A percentile compares a stretch with the other conserved stretches of the same genome.
Evolutionary conservation across 2,888 invertebrate genomes (phyloP).

Genomic region (Mythimna albipuncta): DNA sequence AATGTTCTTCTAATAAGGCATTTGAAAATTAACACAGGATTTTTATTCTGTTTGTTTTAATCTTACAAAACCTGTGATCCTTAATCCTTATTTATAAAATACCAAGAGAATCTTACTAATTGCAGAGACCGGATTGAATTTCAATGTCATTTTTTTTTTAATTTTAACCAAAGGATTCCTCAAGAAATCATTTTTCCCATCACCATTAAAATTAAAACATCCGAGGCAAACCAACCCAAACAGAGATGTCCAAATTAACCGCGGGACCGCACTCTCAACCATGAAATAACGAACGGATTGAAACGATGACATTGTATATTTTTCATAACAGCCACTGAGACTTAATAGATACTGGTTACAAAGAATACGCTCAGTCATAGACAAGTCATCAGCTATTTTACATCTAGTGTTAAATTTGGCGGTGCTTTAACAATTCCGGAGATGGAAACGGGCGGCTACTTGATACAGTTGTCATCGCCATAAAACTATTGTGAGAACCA

Average conservation of each 20-base stretch:
- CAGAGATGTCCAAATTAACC: conserved; percentile 61
- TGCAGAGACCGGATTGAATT: background rate
- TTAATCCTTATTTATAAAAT: background rate
- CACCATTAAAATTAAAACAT: conserved; percentile 31
- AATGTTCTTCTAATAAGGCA: conserved; percentile 24
- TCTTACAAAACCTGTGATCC: background rate
- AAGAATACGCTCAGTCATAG: conserved; percentile 83
- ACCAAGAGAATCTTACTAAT: conserved; percentile 1
- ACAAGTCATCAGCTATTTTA: conserved; percentile 83
- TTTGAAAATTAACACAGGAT: conserved; percentile 5
- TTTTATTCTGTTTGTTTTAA: conserved; percentile 14
- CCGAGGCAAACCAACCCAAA: conserved; percentile 36
- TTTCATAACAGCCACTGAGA: conserved; percentile 71
- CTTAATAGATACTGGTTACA: conserved; percentile 46
- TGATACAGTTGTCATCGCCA: conserved; percentile 83
- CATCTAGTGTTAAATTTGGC: conserved; percentile 86
- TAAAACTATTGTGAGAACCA: conserved; percentile 82
- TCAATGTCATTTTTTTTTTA: conserved; percentile 18
- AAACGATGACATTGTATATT: conserved; percentile 85
- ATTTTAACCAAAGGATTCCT: conserved; percentile 12
- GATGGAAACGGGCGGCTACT: conserved; percentile 75
- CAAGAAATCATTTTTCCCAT: conserved; percentile 40
- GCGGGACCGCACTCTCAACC: conserved; percentile 68
- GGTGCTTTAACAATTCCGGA: conserved; percentile 79
- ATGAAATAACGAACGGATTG: conserved; percentile 87